A percentile compares a stretch with the other conserved stretches of the same genome.
Conservation (phyloP, 2,888 invertebrate genomes). For the Phalangium opilio region DNA sequence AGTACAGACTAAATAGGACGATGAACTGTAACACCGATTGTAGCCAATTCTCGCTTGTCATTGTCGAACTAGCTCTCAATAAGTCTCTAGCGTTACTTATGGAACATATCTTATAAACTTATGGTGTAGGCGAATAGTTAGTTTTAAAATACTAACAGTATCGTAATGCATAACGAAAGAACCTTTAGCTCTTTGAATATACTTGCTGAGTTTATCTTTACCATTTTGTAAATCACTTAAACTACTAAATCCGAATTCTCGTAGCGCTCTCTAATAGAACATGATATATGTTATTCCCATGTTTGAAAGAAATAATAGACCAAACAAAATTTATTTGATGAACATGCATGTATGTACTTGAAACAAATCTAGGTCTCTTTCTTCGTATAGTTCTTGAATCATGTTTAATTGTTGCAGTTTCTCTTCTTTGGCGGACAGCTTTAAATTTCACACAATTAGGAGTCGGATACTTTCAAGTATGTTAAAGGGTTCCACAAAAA, state of each 20-base stretch:
- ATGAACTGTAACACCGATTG: no score
- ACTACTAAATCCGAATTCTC: constrained; percentile 22
- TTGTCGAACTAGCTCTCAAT: no score
- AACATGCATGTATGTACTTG: constrained; percentile 21
- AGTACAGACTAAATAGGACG: no score
- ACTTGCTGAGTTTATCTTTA: constrained; percentile 6
- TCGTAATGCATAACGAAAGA: no score
- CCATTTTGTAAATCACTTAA: constrained; percentile 2
- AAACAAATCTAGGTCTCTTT: constrained; percentile 53
- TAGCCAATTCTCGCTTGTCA: no score
- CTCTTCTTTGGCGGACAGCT: constrained; percentile 73
- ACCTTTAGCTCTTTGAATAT: constrained; percentile 2
- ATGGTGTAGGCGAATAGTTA: no score
- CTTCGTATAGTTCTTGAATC: constrained; percentile 59
- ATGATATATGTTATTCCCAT: not conserved
- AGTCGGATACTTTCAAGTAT: no score
- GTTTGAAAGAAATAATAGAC: not conserved
- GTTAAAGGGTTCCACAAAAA: no score
- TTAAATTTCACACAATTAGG: no score
- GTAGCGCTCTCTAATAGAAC: not conserved
- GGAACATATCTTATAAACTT: no score
- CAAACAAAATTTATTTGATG: not conserved
- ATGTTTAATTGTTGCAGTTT: constrained; percentile 58
- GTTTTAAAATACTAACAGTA: no score
- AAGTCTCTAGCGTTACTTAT: no score